These are phyloP conservation scores for Centruroides sculpturatus DNA, from an alignment of 1,140 invertebrate genomes.

Conservation along the genomic window DNA sequence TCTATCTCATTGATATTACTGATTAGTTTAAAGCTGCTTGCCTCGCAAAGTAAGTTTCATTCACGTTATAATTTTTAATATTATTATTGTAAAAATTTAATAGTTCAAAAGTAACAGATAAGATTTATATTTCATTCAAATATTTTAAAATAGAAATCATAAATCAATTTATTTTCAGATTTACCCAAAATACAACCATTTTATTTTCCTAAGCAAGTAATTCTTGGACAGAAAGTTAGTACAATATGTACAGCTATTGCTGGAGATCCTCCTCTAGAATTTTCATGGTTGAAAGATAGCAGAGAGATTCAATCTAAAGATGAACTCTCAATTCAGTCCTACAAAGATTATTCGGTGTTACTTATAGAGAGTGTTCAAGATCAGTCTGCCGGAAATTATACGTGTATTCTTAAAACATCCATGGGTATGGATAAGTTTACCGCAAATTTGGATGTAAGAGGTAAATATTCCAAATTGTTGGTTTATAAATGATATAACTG, in stretches of 20 bases:
- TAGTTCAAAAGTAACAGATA: no score
- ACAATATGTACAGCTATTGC: conserved; percentile 4
- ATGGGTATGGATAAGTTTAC: background rate
- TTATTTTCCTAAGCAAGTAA: conserved; percentile 4
- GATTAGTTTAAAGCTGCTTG: no score
- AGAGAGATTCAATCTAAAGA: conserved; percentile 1
- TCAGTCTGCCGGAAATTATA: background rate
- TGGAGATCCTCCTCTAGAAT: conserved; percentile 4
- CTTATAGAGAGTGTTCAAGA: background rate
- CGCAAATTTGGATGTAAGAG: background rate
- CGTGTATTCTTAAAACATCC: background rate
- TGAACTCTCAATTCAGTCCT: background rate
- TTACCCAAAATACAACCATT: conserved; percentile 8
- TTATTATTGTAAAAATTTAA: no score
- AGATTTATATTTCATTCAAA: no score
- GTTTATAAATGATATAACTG: background rate
- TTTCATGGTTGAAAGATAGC: conserved; percentile 7
- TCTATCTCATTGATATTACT: no score
- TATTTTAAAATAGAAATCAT: no score
- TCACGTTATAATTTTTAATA: no score
- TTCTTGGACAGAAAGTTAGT: conserved; percentile 10
- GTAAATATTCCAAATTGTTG: no score
- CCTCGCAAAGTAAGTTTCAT: no score
- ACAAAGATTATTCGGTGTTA: background rate
- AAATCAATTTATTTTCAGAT: background rate